These are phyloP conservation scores for Chaetoderma sp. DNA, from an alignment of 2,888 invertebrate species.

Conservation along the genomic window DNA sequence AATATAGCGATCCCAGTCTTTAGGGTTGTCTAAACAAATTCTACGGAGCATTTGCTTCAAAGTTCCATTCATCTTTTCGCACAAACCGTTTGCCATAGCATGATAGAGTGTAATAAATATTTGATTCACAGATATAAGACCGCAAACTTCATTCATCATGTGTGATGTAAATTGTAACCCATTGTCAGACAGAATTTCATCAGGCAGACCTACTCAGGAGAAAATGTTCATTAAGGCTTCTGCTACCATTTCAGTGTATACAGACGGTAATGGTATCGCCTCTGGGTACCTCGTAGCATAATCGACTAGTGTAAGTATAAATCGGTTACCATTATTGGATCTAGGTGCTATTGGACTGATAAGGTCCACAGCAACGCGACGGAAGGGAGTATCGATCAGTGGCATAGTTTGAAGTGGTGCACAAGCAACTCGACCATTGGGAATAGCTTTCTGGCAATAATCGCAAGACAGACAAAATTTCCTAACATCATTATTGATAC, in stretches of 20 bases:
- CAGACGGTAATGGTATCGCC: slow-evolving; percentile 19
- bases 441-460: slow-evolving; percentile 30
- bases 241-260: slow-evolving; percentile 34
- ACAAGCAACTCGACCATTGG: slow-evolving; percentile 29
- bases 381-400: slow-evolving; percentile 35
- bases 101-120: slow-evolving; percentile 30
- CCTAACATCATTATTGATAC: slow-evolving; percentile 21
- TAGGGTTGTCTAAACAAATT: background rate
- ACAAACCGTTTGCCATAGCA: slow-evolving; percentile 30
- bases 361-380: slow-evolving; percentile 38
- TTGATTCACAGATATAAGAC: slow-evolving; percentile 27
- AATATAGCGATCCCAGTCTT: background rate
- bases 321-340: slow-evolving; percentile 31
- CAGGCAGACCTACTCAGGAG: slow-evolving; percentile 29
- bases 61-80: slow-evolving; percentile 32
- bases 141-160: slow-evolving; percentile 28
- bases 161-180: slow-evolving; percentile 39
- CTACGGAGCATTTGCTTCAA: too few relatives aligned
- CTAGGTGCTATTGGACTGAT: slow-evolving; percentile 37
- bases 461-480: slow-evolving; percentile 37
- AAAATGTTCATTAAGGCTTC: slow-evolving; percentile 34
- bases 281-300: slow-evolving; percentile 37
- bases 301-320: slow-evolving; percentile 34
- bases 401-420: slow-evolving; percentile 31
- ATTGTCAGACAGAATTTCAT: slow-evolving; percentile 35